A percentile compares a stretch with the other conserved stretches of the same genome.
phyloP scores from a whole-genome alignment of 2,113 vertebrate species.

The Pogona vitticeps region DNA sequence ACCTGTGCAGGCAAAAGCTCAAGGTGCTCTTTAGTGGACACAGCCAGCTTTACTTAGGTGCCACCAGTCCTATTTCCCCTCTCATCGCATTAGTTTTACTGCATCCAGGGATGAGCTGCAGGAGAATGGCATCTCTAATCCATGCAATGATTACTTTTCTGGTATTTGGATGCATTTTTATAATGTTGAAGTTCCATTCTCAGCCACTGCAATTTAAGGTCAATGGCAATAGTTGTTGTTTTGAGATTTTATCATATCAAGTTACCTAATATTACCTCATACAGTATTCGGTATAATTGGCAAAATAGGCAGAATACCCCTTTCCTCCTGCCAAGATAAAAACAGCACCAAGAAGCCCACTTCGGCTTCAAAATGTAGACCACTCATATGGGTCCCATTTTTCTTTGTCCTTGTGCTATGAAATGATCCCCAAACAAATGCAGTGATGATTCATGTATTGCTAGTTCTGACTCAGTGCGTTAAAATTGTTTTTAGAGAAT shows the following conservation, averaged over 20 bases:
- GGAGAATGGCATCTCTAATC: neutral
- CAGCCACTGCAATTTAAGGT: neutral
- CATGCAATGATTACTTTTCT: neutral
- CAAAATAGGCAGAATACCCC: neutral
- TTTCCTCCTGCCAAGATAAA: neutral
- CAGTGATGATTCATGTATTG: slow-evolving; percentile 39
- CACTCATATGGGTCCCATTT: neutral
- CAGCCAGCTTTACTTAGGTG: no score
- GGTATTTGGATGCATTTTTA: neutral
- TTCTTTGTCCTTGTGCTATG: neutral
- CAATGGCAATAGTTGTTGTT: neutral
- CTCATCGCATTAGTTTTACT: neutral
- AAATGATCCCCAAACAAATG: slow-evolving; percentile 6
- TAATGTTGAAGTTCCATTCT: neutral
- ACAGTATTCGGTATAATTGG: neutral
- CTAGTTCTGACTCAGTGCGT: slow-evolving; percentile 42
- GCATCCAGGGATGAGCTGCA: no score
- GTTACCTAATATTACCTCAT: neutral
- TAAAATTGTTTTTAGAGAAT: slow-evolving; percentile 36
- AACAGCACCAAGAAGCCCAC: neutral
- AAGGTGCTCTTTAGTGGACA: no score
- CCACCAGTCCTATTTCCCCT: neutral
- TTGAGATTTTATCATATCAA: neutral
- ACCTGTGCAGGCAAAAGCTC: neutral
- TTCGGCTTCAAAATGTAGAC: neutral